Evolutionary conservation across 2,888 invertebrate species (phyloP).

Genomic region (Mellilla xanthometata): DNA sequence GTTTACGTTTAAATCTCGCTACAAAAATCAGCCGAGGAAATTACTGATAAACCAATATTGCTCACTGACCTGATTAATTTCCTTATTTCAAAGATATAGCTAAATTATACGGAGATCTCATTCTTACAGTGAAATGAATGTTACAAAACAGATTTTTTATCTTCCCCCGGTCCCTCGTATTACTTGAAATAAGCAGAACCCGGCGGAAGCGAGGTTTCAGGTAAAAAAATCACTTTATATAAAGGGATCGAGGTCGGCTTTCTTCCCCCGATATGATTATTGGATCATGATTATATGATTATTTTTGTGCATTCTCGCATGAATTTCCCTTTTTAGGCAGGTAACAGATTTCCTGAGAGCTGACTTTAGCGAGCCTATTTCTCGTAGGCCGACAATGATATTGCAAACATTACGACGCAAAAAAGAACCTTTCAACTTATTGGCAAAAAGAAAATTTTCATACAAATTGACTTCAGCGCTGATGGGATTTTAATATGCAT

Average conservation of each 20-base stretch:
- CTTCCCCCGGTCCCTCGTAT: constrained; percentile 34
- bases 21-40: no score
- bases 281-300: constrained; percentile 54
- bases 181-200: constrained; percentile 49
- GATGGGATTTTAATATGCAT: constrained; percentile 4
- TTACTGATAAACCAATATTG: no score
- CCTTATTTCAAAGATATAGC: constrained; percentile 5
- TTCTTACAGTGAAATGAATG: no score
- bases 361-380: constrained; percentile 2
- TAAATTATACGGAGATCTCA: background rate
- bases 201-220: constrained; percentile 38
- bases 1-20: no score
- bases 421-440: background rate
- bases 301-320: constrained; percentile 33
- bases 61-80: no score
- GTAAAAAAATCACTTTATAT: constrained; percentile 49
- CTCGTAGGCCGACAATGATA: background rate
- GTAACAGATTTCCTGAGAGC: background rate
- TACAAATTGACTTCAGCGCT: background rate
- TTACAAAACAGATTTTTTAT: constrained; percentile 31
- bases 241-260: constrained; percentile 41
- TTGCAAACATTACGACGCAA: background rate
- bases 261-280: constrained; percentile 49
- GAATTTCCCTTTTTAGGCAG: constrained; percentile 21
- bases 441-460: background rate